Evolutionary conservation across 2,888 invertebrate species (phyloP).

Genomic region (Catotricha subobsoleta): DNA sequence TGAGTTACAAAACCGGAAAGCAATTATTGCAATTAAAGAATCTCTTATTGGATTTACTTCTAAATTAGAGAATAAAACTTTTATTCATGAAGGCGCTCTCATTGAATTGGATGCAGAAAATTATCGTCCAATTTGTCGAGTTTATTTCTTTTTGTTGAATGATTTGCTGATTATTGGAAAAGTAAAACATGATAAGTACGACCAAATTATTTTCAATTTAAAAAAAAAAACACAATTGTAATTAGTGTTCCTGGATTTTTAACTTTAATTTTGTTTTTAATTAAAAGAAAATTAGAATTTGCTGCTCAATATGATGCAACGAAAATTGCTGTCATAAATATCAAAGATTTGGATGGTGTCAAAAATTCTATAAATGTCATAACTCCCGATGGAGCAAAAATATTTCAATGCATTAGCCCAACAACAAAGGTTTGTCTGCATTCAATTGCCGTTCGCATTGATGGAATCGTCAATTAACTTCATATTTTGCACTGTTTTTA

Average conservation of each 20-base stretch:
- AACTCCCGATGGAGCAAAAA: constrained; percentile 81
- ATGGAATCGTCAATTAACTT: constrained; percentile 1
- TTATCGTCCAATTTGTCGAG: constrained; percentile 67
- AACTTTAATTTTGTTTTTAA: not conserved
- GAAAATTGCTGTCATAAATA: constrained; percentile 85
- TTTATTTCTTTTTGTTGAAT: constrained; percentile 83
- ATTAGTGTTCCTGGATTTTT: not conserved
- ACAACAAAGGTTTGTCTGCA: constrained; percentile 31
- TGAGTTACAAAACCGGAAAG: constrained; percentile 37
- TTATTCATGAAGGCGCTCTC: constrained; percentile 83
- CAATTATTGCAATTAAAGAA: constrained; percentile 39
- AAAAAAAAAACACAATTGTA: not conserved
- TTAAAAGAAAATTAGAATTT: constrained; percentile 26
- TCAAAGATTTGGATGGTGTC: constrained; percentile 71
- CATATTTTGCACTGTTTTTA: not conserved
- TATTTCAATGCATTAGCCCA: constrained; percentile 73
- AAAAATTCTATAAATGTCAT: constrained; percentile 88
- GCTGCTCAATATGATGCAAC: constrained; percentile 34
- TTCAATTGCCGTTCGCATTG: not conserved
- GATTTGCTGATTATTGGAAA: constrained; percentile 82
- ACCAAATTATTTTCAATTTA: not conserved
- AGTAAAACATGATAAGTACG: constrained; percentile 30
- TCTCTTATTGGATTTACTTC: constrained; percentile 50
- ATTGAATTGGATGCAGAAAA: constrained; percentile 78
- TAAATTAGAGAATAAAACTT: constrained; percentile 31